phyloP scores from a whole-genome alignment of 2,888 invertebrate genomes.

The Cryptus viduatorius region DNA sequence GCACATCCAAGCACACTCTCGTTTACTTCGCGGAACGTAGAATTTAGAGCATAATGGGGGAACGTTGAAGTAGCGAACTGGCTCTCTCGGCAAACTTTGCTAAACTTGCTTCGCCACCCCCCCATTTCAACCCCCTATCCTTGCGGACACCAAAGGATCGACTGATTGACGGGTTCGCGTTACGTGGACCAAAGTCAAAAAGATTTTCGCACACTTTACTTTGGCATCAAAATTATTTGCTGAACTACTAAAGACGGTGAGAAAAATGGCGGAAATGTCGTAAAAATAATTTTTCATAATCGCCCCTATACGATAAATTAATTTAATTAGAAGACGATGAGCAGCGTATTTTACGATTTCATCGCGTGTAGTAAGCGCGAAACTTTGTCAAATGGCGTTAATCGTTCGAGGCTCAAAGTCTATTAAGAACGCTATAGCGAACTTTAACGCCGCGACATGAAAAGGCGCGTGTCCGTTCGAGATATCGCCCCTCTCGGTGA shows the following conservation, averaged over 20 bases:
- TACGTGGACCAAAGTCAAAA: background rate
- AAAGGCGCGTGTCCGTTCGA: conserved; percentile 20
- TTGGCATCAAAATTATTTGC: background rate
- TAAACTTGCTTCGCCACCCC: background rate
- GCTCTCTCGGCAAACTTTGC: conserved; percentile 4
- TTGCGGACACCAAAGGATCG: background rate
- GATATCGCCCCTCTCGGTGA: conserved; percentile 13
- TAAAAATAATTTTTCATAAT: too few species aligned
- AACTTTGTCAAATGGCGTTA: conserved; percentile 21
- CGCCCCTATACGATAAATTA: background rate
- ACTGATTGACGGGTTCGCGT: conserved; percentile 12
- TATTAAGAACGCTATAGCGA: conserved; percentile 18
- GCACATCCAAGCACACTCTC: conserved; percentile 1
- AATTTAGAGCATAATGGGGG: background rate
- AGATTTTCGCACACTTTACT: background rate
- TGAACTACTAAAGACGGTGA: background rate
- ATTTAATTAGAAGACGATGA: conserved; percentile 1
- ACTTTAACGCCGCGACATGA: conserved; percentile 15
- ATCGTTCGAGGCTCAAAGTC: conserved; percentile 25
- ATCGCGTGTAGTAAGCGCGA: conserved; percentile 1
- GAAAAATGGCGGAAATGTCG: too few species aligned
- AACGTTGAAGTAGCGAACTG: background rate
- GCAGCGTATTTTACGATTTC: background rate
- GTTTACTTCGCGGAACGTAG: background rate
- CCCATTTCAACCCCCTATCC: too few species aligned